A percentile compares a stretch with the other conserved stretches of the same genome.
Evolutionary conservation across 64 coral and sea anemone species (phyloP).

Genomic region (Actinia equina): DNA sequence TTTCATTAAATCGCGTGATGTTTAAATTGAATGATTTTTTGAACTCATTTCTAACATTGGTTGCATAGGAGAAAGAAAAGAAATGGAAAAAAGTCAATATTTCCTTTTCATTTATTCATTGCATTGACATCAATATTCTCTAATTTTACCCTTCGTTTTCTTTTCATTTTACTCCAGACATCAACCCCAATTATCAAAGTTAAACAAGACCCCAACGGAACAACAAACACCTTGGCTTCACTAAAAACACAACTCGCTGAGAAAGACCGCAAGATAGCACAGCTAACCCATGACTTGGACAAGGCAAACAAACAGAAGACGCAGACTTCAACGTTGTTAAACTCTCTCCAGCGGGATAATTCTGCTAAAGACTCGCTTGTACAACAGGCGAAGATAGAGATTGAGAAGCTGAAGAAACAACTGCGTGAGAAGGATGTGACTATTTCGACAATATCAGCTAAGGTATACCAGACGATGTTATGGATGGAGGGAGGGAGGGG

Average conservation of each 20-base stretch:
- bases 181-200: slow-evolving; percentile 4
- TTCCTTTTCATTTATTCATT: too few relatives aligned
- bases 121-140: too few relatives aligned
- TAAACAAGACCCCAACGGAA: slow-evolving; percentile 41
- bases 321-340: slow-evolving; percentile 75
- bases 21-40: too few relatives aligned
- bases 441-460: slow-evolving; percentile 68
- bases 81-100: too few relatives aligned
- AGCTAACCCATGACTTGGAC: slow-evolving; percentile 60
- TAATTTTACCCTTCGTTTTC: neutral
- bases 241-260: slow-evolving; percentile 79
- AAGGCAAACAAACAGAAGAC: slow-evolving; percentile 80
- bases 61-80: too few relatives aligned
- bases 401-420: slow-evolving; percentile 79
- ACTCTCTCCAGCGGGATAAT: slow-evolving; percentile 77
- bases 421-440: slow-evolving; percentile 70
- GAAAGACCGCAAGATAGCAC: slow-evolving; percentile 76
- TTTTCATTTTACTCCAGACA: neutral
- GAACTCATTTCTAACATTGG: too few relatives aligned
- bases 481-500: neutral
- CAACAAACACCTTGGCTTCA: slow-evolving; percentile 71
- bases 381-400: slow-evolving; percentile 66
- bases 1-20: too few relatives aligned
- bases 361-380: slow-evolving; percentile 82
- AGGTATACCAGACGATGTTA: slow-evolving; percentile 29